Conservation (phyloP, 2,888 invertebrate genomes). For the Acleris laterana region DNA sequence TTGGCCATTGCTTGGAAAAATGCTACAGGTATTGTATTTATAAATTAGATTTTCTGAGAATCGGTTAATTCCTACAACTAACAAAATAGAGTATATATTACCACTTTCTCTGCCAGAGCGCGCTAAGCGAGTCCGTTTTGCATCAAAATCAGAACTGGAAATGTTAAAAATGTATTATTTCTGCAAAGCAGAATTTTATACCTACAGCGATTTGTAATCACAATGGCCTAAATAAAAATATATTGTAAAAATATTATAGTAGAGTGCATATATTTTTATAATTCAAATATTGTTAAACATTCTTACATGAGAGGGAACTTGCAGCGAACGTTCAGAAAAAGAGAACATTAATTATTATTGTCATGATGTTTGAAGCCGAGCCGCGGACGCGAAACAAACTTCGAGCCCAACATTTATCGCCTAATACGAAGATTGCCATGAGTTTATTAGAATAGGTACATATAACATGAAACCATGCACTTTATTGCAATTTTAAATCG, state of each 20-base stretch:
- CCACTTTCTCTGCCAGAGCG: neutral
- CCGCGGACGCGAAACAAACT: slow-evolving; percentile 20
- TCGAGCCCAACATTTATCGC: slow-evolving; percentile 26
- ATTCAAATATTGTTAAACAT: slow-evolving; percentile 36
- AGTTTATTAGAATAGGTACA: slow-evolving; percentile 35
- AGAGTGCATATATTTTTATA: slow-evolving; percentile 33
- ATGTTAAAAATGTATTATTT: too few species aligned
- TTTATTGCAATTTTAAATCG: slow-evolving; percentile 50
- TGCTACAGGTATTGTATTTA: neutral
- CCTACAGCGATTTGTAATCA: too few species aligned
- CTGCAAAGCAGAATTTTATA: too few species aligned
- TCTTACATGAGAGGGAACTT: slow-evolving; percentile 30
- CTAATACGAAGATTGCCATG: slow-evolving; percentile 39
- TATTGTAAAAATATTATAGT: slow-evolving; percentile 23
- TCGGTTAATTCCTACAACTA: neutral
- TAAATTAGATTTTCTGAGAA: too few species aligned
- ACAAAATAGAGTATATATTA: neutral
- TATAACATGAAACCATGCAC: slow-evolving; percentile 39
- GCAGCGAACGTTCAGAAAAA: slow-evolving; percentile 59
- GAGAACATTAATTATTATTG: slow-evolving; percentile 74
- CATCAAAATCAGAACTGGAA: too few species aligned
- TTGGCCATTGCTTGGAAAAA: slow-evolving; percentile 49
- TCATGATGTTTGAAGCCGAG: slow-evolving; percentile 67
- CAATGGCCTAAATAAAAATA: slow-evolving; percentile 25
- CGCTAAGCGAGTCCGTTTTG: too few species aligned